Evolutionary conservation across 2,797 vertebrate genomes (phyloP), one percentile per base, ranked within the genome.

Genomic region (Rhinatrema bivittatum): DNA sequence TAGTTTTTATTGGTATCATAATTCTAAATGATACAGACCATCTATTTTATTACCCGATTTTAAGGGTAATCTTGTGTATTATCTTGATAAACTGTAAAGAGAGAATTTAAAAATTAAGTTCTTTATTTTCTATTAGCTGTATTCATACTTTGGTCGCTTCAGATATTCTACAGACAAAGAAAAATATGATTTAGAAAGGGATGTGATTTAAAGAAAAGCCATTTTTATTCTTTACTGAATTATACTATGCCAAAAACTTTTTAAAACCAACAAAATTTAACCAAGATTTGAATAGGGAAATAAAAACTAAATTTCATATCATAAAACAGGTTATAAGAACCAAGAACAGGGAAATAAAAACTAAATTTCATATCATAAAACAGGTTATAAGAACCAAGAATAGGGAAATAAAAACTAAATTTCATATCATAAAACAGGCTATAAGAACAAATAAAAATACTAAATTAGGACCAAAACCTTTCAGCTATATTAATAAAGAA

Each of bases 41-140:
- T 89, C 91, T 95, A 96, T 98, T 96, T 96, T 94, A 96, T 94
- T 94, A 83, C 90, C 91, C 93, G 85, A 79, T 95, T 98, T 97
- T 96, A 89, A 87, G 93, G 94, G 93, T 86, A 82, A 79, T 74
- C 66, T 76, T 78, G 74, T 93, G 90, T 91, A 94, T 92, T 89
- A 87, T 85, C 79, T 78, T 76, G 72, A 77, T 80, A 78, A 84
- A 84, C 85, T 93, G 87, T 93, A 80, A 91, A 94, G n/a, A n/a
- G n/a, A n/a, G n/a, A n/a, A n/a, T n/a, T n/a, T n/a, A n/a, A n/a
- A n/a, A n/a, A n/a, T n/a, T 86, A 88, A 87, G 88, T 91, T 88
- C 73, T 89, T 97, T 93, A 94, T 96, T 98, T 97, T 98, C 91
- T 94, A 90, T 92, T 91, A 91, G 91, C 88, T 91, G 87, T 93